Percentiles rank a stretch among this genome's conserved stretches.
phyloP scores from a whole-genome alignment of 1,140 invertebrate species.

The Cotesia chilonis region DNA sequence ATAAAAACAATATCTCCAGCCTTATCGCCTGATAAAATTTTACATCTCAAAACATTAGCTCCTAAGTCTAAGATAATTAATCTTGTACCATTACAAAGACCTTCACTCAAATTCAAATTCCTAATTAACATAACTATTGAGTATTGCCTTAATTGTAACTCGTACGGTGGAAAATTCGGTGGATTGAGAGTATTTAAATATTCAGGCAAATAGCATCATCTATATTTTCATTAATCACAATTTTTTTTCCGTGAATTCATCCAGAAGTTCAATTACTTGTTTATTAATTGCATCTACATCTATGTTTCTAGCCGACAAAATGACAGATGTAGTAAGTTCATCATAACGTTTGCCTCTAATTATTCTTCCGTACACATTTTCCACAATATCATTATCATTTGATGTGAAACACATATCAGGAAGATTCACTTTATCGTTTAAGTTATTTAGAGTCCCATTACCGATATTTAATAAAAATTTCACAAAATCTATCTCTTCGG shows the following conservation, averaged over 20 bases:
- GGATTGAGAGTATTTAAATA: slow-evolving; percentile 31
- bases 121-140: too few species aligned
- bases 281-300: slow-evolving; percentile 39
- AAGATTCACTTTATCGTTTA: slow-evolving; percentile 20
- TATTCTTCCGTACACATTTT: too few species aligned
- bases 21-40: too few species aligned
- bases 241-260: slow-evolving; percentile 16
- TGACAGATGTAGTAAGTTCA: too few species aligned
- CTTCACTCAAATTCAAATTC: too few species aligned
- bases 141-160: slow-evolving; percentile 17
- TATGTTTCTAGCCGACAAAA: too few species aligned
- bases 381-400: slow-evolving; percentile 11
- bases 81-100: slow-evolving; percentile 37
- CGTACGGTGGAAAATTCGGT: slow-evolving; percentile 9
- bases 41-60: too few species aligned
- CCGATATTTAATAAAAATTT: slow-evolving; percentile 38
- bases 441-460: slow-evolving; percentile 26
- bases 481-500: slow-evolving; percentile 27
- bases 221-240: slow-evolving; percentile 14
- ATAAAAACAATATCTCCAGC: too few species aligned
- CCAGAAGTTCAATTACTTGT: slow-evolving; percentile 30
- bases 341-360: too few species aligned
- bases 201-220: slow-evolving; percentile 24
- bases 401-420: slow-evolving; percentile 25
- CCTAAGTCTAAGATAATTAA: too few species aligned